phyloP scores from a whole-genome alignment of 2,888 invertebrate species.

The Acanthacorydalis orientalis region DNA sequence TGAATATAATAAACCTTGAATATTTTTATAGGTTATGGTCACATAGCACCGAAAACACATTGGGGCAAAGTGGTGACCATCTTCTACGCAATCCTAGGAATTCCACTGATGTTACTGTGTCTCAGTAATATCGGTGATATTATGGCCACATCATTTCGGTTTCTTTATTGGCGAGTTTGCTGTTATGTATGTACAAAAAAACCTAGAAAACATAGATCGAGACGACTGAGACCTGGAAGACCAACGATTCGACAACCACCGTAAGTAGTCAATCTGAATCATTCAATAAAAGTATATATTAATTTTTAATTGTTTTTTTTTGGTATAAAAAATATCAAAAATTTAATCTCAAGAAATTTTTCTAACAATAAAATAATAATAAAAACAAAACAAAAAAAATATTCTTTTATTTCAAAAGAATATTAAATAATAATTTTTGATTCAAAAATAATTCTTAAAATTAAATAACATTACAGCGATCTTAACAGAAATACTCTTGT shows the following conservation, averaged over 20 bases:
- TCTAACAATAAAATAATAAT: too few relatives aligned
- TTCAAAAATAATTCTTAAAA: too few relatives aligned
- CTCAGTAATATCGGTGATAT: conserved; percentile 87
- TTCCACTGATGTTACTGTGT: conserved; percentile 87
- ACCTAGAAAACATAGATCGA: conserved; percentile 39
- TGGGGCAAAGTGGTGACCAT: conserved; percentile 90
- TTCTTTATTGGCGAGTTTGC: conserved; percentile 85
- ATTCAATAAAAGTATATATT: too few relatives aligned
- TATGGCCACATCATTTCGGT: conserved; percentile 85
- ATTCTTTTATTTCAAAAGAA: too few relatives aligned
- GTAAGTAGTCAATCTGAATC: conserved; percentile 7
- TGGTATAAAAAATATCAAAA: too few relatives aligned
- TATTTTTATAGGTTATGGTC: conserved; percentile 64
- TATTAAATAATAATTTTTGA: too few relatives aligned
- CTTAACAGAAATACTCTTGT: too few relatives aligned
- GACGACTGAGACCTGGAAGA: conserved; percentile 15
- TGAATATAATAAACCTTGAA: too few relatives aligned
- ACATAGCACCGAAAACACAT: conserved; percentile 85
- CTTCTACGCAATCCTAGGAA: conserved; percentile 88
- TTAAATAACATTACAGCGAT: too few relatives aligned
- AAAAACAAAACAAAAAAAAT: too few relatives aligned
- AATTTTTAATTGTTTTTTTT: too few relatives aligned
- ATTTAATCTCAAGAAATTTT: too few relatives aligned
- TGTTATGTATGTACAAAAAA: conserved; percentile 78
- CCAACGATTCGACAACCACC: conserved; percentile 21